Conservation (phyloP, 2,888 invertebrate genomes). For the Apeira syringaria region DNA sequence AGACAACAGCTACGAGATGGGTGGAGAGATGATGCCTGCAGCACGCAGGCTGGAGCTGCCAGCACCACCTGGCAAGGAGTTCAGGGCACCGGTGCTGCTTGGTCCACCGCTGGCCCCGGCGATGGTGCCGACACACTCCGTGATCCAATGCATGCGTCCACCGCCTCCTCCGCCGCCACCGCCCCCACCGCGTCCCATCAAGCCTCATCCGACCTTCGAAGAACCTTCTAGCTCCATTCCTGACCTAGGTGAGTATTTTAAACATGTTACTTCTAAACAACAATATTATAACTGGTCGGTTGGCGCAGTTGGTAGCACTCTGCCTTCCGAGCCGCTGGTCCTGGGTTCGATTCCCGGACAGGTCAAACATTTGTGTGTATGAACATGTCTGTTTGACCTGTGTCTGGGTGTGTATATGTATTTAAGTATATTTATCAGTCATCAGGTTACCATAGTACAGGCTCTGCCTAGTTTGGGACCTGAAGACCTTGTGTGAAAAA, state of each 20-base stretch:
- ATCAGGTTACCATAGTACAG: too few species aligned
- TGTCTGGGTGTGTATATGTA: too few species aligned
- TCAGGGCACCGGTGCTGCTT: slow-evolving; percentile 72
- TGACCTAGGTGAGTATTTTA: slow-evolving; percentile 89
- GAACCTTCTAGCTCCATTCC: slow-evolving; percentile 95
- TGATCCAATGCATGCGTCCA: slow-evolving; percentile 81
- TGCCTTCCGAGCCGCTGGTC: too few species aligned
- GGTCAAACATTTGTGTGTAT: too few species aligned
- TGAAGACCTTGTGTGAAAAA: too few species aligned
- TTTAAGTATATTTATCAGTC: too few species aligned
- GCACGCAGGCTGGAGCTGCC: slow-evolving; percentile 69
- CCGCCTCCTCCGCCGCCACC: slow-evolving; percentile 81
- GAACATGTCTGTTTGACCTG: too few species aligned
- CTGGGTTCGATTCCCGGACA: too few species aligned
- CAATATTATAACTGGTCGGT: too few species aligned
- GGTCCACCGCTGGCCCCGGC: slow-evolving; percentile 47
- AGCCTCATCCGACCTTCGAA: slow-evolving; percentile 85
- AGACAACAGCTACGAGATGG: slow-evolving; percentile 64
- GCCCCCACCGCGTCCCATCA: slow-evolving; percentile 74
- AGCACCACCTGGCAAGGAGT: slow-evolving; percentile 78
- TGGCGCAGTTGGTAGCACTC: too few species aligned
- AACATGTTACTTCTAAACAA: neutral
- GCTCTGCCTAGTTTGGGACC: too few species aligned
- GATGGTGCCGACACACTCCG: slow-evolving; percentile 64
- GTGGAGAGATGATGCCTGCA: slow-evolving; percentile 54